phyloP scores from a whole-genome alignment of 1,140 invertebrate genomes.

The Sarcophaga peregrina region DNA sequence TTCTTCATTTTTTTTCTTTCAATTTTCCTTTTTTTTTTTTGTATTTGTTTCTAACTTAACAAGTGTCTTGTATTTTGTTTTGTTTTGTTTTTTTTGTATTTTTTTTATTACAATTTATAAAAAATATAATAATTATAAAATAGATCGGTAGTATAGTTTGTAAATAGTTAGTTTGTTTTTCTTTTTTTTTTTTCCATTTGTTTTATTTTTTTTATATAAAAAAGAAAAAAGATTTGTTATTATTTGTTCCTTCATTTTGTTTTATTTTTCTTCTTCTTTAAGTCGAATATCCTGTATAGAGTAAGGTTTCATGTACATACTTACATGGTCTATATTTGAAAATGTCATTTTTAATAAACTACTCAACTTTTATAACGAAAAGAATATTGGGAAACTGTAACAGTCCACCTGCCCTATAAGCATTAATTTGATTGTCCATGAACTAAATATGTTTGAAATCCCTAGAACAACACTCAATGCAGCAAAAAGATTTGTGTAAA shows the following conservation, averaged over 20 bases:
- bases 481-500: too few relatives aligned
- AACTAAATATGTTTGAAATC: too few relatives aligned
- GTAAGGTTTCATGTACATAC: not conserved
- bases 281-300: not conserved
- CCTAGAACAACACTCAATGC: too few relatives aligned
- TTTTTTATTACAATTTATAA: slow-evolving; percentile 6
- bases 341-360: not conserved
- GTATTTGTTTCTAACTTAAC: not conserved
- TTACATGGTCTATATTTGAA: not conserved
- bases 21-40: not conserved
- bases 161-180: slow-evolving; percentile 14
- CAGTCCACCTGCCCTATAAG: too few relatives aligned
- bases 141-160: slow-evolving; percentile 24
- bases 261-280: not conserved
- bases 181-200: not conserved
- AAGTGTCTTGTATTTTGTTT: not conserved
- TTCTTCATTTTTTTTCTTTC: not conserved
- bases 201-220: slow-evolving; percentile 5
- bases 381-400: too few relatives aligned
- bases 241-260: not conserved
- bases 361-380: not conserved
- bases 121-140: slow-evolving; percentile 19
- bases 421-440: too few relatives aligned
- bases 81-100: not conserved
- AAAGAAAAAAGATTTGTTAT: not conserved